These are phyloP conservation scores for Helleia helle DNA, from an alignment of 2,888 invertebrate genomes.

Conservation along the genomic window DNA sequence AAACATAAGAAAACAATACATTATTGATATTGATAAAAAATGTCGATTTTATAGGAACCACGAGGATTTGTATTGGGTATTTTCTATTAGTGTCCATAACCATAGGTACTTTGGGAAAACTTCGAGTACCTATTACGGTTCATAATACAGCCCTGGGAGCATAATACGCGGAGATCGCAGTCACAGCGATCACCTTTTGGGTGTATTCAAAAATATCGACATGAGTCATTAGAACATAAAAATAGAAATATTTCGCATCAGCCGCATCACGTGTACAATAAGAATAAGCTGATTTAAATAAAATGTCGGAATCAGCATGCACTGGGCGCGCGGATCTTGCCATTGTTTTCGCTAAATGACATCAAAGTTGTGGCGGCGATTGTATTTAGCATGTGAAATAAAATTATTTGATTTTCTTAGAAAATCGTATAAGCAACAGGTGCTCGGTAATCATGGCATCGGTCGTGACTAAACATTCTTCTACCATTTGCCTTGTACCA, in stretches of 20 bases:
- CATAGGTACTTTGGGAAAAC: no score
- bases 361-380: slow-evolving; percentile 65
- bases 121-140: no score
- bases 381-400: slow-evolving; percentile 62
- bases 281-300: slow-evolving; percentile 69
- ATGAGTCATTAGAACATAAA: slow-evolving; percentile 62
- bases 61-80: no score
- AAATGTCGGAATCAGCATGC: slow-evolving; percentile 60
- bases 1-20: no score
- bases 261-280: slow-evolving; percentile 54
- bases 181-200: no score
- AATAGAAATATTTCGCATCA: slow-evolving; percentile 65
- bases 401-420: slow-evolving; percentile 50
- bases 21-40: no score
- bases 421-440: slow-evolving; percentile 33
- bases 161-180: no score
- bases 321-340: slow-evolving; percentile 49
- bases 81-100: no score
- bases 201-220: slow-evolving; percentile 31
- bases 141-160: no score
- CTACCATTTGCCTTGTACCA: not conserved
- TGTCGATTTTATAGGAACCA: no score
- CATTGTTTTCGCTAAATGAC: slow-evolving; percentile 74
- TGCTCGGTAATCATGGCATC: slow-evolving; percentile 25
- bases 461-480: slow-evolving; percentile 9